Base-by-base conservation (phyloP, 2,113 vertebrate species). In the Neodon shergylaensis region DNA sequence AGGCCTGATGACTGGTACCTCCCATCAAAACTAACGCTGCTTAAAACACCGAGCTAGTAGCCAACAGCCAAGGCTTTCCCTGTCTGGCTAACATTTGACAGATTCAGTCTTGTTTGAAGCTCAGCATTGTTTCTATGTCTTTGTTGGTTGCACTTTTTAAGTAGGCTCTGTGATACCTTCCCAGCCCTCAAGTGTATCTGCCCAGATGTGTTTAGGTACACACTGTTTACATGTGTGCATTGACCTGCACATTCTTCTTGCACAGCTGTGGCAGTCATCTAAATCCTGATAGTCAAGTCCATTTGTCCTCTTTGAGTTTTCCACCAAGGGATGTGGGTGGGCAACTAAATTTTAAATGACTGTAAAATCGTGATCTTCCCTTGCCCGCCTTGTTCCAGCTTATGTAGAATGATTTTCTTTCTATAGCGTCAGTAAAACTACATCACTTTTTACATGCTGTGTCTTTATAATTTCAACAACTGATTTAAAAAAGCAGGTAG, bases 1-100 rank as follows among this genome's bases (percentile, higher is more conserved):
- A 97, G 88, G 88, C 96, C 97, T 98, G 97, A 98, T 98, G 97
- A 97, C 97, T 97, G 96, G 96, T 98, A 98, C 95, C 96, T 98
- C 97, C 97, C 98, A 98, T 98, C 97, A 98, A 97, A 98, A 97
- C 96, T 98, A 98, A 98, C 98, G 82, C 95, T 96, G 77, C 98
- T 96, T 99, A 98, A 99, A 98, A 97, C 97, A 98, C 96, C 95
- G 96, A 97, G 94, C 96, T 91, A 1, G 92, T 98, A 97, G 95
- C 97, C 97, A 98, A 98, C 82, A 98, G 88, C 97, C 94, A 97
- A 96, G 91, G 96, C 98, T 98, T 98, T 89, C 97, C 97, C 97
- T 94, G 72, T 89, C 88, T 98, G 96, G 97, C 85, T 97, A 36
- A 96, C 97, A 96, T 97, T 97, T 98, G 94, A 96, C 97, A 94